Percentiles rank a stretch among this genome's conserved stretches.
phyloP scores from a whole-genome alignment of 1,140 invertebrate genomes.

The Tribolium castaneum region DNA sequence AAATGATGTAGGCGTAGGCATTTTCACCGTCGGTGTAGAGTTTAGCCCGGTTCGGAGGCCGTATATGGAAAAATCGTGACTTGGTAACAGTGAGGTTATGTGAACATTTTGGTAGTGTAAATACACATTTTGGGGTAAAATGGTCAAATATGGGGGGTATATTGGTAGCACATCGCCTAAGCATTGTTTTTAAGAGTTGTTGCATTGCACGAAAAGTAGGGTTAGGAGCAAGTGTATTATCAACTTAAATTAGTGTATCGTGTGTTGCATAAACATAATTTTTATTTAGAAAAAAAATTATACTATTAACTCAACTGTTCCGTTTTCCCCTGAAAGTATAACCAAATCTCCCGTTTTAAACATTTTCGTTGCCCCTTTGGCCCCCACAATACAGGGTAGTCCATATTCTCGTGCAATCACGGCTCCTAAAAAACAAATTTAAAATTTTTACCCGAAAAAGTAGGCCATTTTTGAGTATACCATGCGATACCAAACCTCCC shows the following conservation, averaged over 20 bases:
- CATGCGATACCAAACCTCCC: conserved; percentile 87
- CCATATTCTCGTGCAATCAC: conserved; percentile 91
- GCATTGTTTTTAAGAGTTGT: too few relatives aligned
- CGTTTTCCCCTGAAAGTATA: conserved; percentile 62
- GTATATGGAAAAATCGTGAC: background rate
- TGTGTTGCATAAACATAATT: too few relatives aligned
- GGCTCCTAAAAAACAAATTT: conserved; percentile 70
- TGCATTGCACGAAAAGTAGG: too few relatives aligned
- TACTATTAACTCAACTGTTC: conserved; percentile 42
- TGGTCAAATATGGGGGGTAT: too few relatives aligned
- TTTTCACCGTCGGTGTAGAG: conserved; percentile 63
- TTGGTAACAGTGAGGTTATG: conserved; percentile 11
- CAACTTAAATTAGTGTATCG: too few relatives aligned
- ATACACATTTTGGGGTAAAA: too few relatives aligned
- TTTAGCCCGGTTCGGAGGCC: background rate
- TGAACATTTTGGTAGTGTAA: background rate
- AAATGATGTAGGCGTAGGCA: conserved; percentile 42
- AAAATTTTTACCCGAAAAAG: background rate
- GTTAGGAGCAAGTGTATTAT: too few relatives aligned
- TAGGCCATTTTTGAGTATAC: conserved; percentile 61
- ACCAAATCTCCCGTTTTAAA: conserved; percentile 77
- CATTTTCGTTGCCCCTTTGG: conserved; percentile 72
- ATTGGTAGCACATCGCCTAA: too few relatives aligned
- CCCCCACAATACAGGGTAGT: conserved; percentile 84
- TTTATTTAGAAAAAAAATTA: too few relatives aligned